Evolutionary conservation across 2,113 vertebrate genomes (phyloP).

Genomic region (Bucco capensis): DNA sequence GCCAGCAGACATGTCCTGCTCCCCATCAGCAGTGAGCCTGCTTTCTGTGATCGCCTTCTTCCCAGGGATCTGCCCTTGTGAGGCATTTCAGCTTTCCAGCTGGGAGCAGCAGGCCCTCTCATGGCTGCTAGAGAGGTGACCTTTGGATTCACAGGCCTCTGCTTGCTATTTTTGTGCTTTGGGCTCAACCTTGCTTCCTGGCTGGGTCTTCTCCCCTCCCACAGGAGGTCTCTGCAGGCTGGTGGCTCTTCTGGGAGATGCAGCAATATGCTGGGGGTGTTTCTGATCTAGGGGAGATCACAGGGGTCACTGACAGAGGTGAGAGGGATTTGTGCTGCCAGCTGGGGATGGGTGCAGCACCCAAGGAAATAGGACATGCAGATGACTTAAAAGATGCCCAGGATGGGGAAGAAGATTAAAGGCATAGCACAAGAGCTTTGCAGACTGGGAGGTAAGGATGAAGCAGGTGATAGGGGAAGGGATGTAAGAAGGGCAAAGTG

Average conservation of each 20-base stretch:
- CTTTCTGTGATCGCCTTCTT: neutral
- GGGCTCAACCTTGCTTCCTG: neutral
- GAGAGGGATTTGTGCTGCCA: neutral
- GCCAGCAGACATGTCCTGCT: neutral
- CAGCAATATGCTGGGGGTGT: neutral
- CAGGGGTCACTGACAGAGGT: neutral
- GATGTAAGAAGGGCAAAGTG: neutral
- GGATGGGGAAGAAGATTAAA: neutral
- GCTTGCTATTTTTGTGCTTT: slow-evolving; percentile 3
- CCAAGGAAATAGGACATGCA: neutral
- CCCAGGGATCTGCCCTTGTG: neutral
- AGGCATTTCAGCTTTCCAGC: neutral
- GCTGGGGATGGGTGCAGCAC: fast-evolving
- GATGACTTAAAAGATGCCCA: neutral
- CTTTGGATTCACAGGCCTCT: neutral
- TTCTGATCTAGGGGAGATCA: neutral
- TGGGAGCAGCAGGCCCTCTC: neutral
- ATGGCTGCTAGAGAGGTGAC: slow-evolving; percentile 3
- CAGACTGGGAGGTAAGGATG: neutral
- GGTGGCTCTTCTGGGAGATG: neutral
- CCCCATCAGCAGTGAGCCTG: neutral
- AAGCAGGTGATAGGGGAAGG: neutral
- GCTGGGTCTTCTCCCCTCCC: neutral
- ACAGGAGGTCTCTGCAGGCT: neutral
- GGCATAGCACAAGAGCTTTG: neutral